Evolutionary conservation across 2,888 invertebrate genomes (phyloP).

Genomic region (Trisateles emortualis): DNA sequence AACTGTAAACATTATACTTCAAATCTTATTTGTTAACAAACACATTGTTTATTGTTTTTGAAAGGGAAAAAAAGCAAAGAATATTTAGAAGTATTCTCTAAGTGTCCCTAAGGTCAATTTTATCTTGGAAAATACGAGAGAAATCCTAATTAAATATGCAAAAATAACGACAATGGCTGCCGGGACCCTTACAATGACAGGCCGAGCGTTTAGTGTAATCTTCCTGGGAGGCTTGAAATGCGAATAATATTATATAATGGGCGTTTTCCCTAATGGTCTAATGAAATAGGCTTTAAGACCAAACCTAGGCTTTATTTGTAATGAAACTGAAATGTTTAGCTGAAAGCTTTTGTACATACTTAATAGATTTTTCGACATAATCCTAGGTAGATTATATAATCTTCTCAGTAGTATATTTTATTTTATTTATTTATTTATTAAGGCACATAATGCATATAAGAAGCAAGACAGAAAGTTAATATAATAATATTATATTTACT

Average conservation of each 20-base stretch:
- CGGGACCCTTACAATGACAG: conserved; percentile 48
- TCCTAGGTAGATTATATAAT: too few species aligned
- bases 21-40: neutral
- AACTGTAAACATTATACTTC: neutral
- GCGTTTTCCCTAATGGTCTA: conserved; percentile 22
- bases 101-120: conserved; percentile 3
- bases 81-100: conserved; percentile 1
- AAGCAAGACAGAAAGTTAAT: too few species aligned
- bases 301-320: neutral
- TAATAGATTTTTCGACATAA: too few species aligned
- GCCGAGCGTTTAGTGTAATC: conserved; percentile 51
- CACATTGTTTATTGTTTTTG: neutral
- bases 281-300: conserved; percentile 13
- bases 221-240: conserved; percentile 23
- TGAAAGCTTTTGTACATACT: neutral
- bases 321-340: conserved; percentile 17
- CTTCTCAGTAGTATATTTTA: too few species aligned
- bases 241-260: conserved; percentile 22
- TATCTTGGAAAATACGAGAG: conserved; percentile 4
- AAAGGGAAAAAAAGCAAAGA: conserved; percentile 1
- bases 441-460: too few species aligned
- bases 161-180: conserved; percentile 51
- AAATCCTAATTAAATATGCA: conserved; percentile 41
- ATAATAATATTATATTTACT: too few species aligned
- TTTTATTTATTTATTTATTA: too few species aligned